These are phyloP conservation scores for Dipodomys stephensi DNA, from an alignment of 2,113 vertebrate genomes.

Conservation along the genomic window DNA sequence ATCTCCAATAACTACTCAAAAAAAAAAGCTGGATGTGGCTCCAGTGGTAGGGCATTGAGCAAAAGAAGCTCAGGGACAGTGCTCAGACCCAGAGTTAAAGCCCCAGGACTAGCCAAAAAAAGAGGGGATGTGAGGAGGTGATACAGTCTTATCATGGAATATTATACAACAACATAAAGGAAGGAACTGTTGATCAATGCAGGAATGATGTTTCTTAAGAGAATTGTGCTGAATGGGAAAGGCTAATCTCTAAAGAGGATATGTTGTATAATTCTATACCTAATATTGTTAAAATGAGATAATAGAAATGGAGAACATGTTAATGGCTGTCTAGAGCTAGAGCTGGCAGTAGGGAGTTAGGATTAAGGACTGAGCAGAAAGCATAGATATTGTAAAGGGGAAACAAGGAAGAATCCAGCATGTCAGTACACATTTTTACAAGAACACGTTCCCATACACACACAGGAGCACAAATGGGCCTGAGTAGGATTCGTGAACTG, in stretches of 20 bases:
- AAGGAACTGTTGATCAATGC: background rate
- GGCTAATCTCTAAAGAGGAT: background rate
- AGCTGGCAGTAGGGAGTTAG: background rate
- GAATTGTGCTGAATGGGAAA: slow-evolving; percentile 3
- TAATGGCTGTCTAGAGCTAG: background rate
- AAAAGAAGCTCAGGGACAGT: too few relatives aligned
- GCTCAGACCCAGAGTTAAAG: too few relatives aligned
- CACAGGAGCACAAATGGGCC: background rate
- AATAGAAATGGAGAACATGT: background rate
- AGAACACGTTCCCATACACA: background rate
- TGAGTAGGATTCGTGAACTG: background rate
- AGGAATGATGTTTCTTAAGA: background rate
- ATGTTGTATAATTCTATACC: background rate
- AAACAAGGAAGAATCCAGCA: background rate
- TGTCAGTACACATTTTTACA: background rate
- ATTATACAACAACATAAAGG: background rate
- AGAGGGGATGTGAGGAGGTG: background rate
- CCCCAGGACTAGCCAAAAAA: too few relatives aligned
- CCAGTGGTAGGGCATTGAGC: too few relatives aligned
- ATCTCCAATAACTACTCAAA: too few relatives aligned
- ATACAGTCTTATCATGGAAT: background rate
- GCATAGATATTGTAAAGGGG: background rate
- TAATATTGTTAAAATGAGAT: background rate
- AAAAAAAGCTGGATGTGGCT: too few relatives aligned
- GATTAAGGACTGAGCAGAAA: background rate